Evolutionary conservation across 2,888 invertebrate genomes (phyloP).

Genomic region (Monopis laevigella): DNA sequence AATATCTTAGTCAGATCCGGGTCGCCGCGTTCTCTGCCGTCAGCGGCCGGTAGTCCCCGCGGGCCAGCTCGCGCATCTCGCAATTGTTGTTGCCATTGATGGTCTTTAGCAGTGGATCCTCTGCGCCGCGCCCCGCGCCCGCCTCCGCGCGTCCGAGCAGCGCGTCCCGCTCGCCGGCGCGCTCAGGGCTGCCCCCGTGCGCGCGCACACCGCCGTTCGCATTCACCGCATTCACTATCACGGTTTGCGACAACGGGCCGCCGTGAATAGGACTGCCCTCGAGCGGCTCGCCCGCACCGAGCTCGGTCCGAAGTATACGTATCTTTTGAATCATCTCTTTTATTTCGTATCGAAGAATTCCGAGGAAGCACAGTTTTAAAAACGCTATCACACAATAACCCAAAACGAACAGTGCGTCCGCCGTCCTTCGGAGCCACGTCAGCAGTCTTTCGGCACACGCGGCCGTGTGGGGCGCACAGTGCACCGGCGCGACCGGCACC

Average conservation of each 20-base stretch:
- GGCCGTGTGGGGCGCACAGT: conserved; percentile 56
- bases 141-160: conserved; percentile 61
- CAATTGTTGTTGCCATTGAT: conserved; percentile 81
- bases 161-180: conserved; percentile 69
- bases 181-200: conserved; percentile 59
- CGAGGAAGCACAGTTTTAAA: conserved; percentile 88
- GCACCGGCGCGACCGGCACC: conserved; percentile 43
- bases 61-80: conserved; percentile 78
- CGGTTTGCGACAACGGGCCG: conserved; percentile 54
- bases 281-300: conserved; percentile 60
- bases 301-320: conserved; percentile 77
- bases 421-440: conserved; percentile 80
- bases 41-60: conserved; percentile 59
- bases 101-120: conserved; percentile 68
- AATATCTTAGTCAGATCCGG: conserved; percentile 80
- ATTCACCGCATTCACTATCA: conserved; percentile 62
- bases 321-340: conserved; percentile 93
- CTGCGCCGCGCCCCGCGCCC: conserved; percentile 50
- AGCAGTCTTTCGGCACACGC: conserved; percentile 80
- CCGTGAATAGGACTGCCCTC: conserved; percentile 57
- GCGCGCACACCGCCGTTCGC: conserved; percentile 70
- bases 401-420: conserved; percentile 81
- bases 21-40: conserved; percentile 63
- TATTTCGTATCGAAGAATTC: conserved; percentile 86
- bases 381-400: conserved; percentile 91